Conservation (phyloP, 2,113 vertebrate species). For the Anoplopoma fimbria region DNA sequence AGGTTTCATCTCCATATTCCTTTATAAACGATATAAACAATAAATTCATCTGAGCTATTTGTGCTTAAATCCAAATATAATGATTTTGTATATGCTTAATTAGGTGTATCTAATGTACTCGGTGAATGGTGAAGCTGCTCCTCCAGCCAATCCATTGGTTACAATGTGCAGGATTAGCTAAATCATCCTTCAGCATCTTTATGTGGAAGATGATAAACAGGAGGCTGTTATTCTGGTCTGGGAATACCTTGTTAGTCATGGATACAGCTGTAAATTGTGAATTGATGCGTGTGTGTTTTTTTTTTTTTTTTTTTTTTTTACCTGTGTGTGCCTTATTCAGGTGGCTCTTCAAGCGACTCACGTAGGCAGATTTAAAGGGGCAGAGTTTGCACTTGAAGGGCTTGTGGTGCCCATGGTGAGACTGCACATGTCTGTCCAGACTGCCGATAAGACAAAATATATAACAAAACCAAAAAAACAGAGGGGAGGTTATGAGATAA, state of each 20-base stretch:
- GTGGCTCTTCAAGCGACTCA: constrained; percentile 97
- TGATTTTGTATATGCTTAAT: constrained; percentile 24
- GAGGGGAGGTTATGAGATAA: constrained; percentile 41
- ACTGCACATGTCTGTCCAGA: constrained; percentile 98
- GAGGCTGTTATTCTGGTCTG: constrained; percentile 16
- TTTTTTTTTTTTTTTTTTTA: constrained; percentile 67
- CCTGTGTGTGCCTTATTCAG: constrained; percentile 96
- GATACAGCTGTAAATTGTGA: constrained; percentile 45
- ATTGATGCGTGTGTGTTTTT: constrained; percentile 15
- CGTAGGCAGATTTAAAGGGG: constrained; percentile 98
- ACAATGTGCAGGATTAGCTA: constrained; percentile 25
- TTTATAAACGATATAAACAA: constrained; percentile 8
- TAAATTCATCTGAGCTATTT: not conserved
- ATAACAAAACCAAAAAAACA: not conserved
- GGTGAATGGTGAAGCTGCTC: constrained; percentile 15
- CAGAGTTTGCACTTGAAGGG: constrained; percentile 98
- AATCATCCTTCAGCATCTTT: constrained; percentile 31
- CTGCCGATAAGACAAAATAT: constrained; percentile 74
- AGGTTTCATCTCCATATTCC: not conserved
- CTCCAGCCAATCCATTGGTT: constrained; percentile 26
- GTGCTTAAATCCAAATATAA: not conserved
- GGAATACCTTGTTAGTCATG: constrained; percentile 42
- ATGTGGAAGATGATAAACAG: constrained; percentile 40
- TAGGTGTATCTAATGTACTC: constrained; percentile 9
- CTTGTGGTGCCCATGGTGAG: constrained; percentile 97